Base-by-base conservation (phyloP, 2,797 vertebrate genomes). In the Sebastes minor region DNA sequence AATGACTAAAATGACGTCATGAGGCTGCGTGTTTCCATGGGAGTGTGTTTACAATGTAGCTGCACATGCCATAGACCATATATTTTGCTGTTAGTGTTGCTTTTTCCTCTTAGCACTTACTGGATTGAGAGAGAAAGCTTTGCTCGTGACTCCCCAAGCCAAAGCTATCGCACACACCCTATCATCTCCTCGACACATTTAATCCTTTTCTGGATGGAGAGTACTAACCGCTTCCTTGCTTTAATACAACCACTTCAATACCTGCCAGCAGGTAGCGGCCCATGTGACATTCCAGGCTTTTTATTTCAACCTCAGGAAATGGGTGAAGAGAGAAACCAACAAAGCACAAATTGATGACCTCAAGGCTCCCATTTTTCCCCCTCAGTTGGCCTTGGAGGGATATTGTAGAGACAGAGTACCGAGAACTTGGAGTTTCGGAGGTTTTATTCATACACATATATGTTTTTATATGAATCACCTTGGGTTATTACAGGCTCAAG, bases 121-220 rank as follows among this genome's bases (percentile, higher is more conserved):
- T 20, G 76, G 76, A 81, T 78, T 84, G 55, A 84, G 62, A 78
- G 73, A 83, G 66, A 38, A 76, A 72, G 60, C 74, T 86, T 61
- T 55, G 71, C 30, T 25, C 30, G 52, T 63, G 77, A 78, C 62
- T 83, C 74, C 69, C 32, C 27, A 46, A 86, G 73, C 76, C 33
- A 10, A 76, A 76, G 66, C 86, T 81, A 82, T 89, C 81, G 57
- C 59, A 73, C 59, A 30, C 74, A 28, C 71, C 65, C 84, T 84
- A 85, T 86, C 83, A 69, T 78, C 67, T 76, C 71, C 57, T 76
- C 14, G 20, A 66, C 78, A 82, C 71, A 59, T 74, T 82, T 85
- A 88, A 74, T 88, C 78, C 72, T 85, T 81, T 78, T 61, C 61
- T 80, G 69, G 82, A 86, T 84, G 81, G 82, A 76, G 78, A 85